Conservation (phyloP, 2,888 invertebrate genomes). For the Melanotus villosus region DNA sequence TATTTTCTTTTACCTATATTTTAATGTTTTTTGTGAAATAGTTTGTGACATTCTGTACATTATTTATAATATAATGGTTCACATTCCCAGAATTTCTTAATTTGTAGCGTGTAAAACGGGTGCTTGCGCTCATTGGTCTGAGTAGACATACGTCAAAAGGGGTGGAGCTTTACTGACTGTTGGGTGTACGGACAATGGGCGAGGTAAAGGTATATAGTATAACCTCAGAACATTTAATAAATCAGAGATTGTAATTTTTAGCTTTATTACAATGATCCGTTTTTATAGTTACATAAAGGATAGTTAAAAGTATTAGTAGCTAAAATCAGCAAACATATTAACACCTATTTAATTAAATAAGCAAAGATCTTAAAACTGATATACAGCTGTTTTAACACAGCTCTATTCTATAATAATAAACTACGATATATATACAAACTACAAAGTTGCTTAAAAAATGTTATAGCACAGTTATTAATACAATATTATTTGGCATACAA, state of each 20-base stretch:
- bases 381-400: conserved; percentile 32
- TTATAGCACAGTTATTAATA: conserved; percentile 60
- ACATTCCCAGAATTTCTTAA: no score
- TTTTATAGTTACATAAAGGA: conserved; percentile 31
- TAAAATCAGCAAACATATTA: conserved; percentile 36
- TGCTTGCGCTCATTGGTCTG: no score
- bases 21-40: no score
- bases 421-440: conserved; percentile 55
- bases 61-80: no score
- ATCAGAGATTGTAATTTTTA: background rate
- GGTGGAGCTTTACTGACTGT: no score
- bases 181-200: no score
- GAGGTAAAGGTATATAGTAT: no score
- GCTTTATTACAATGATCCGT: conserved; percentile 30
- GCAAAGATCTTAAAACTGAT: conserved; percentile 29
- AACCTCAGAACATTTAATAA: no score
- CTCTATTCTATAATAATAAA: conserved; percentile 29
- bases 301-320: conserved; percentile 31
- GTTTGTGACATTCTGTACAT: no score
- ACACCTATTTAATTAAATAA: conserved; percentile 34
- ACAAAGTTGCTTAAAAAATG: conserved; percentile 57
- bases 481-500: conserved; percentile 64
- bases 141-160: no score
- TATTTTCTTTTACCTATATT: no score
- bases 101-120: no score